Evolutionary conservation across 2,888 invertebrate genomes (phyloP), one percentile per base, ranked within the genome.

Genomic region (Oligia strigilis): DNA sequence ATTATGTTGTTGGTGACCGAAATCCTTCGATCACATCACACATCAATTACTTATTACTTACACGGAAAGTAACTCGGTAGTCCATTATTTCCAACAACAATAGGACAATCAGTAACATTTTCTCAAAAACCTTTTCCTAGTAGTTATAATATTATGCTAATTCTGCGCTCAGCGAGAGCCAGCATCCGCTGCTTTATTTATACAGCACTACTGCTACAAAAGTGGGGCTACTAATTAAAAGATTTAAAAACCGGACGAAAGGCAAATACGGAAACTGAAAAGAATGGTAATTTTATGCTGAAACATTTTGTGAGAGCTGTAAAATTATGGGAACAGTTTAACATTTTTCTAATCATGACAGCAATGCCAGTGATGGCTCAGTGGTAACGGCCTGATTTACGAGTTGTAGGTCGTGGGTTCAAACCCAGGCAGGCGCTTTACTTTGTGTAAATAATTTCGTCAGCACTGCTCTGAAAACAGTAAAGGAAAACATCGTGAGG

Each of bases 191-290:
- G n/a, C 72, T 71, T 75, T 69, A 72, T 75, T 64, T 72, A 64
- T 17, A 46, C 49, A 81, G n/a, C n/a, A 72, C 52, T 60, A 67
- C 67, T 29, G 55, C 52, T 73, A 29, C n/a, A 23, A 72, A 75
- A 69, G 14, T 74, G n/a, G 29, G n/a, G 3, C 23, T 29, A 64
- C 55, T 55, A 80, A 82, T 84, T 62, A 52, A 67, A 80, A 71
- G 4, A 69, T 72, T 66, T 52, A 66, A 80, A 84, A 84, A 60
- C 65, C 23, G 43, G 60, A 80, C 40, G 8, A 62, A 84, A 71
- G 0, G n/a, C 14, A 65, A 79, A 79, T 23, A 74, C 23, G 14
- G 60, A 71, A 71, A 14, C 11, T 9, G 23, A 36, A 36, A 52
- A 29, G 2, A 78, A 69, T 43, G 9, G 14, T 5, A 1, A 62